Base-by-base conservation (phyloP, 2,888 invertebrate genomes). In the Marronus borbonicus region DNA sequence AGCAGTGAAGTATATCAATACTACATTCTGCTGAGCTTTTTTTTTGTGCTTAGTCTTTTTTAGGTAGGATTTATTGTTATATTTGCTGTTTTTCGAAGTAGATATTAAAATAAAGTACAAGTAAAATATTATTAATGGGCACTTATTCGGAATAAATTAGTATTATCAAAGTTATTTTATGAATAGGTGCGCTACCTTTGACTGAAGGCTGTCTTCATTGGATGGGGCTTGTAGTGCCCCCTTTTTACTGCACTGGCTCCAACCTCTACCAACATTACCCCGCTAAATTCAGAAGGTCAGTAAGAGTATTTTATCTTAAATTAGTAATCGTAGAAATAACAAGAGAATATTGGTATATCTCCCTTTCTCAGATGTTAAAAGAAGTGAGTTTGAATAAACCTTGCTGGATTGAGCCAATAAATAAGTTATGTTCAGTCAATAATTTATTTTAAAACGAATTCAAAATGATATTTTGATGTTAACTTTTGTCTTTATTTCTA, bases 251-350 rank as follows among this genome's bases (percentile, higher is more conserved):
- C 88, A 85, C 88, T 88, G 88, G 88, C 88, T 88, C 88, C 88
- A 84, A 88, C 88, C 84, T 87, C 88, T 82, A 86, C 87, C 88
- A 88, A 88, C 87, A 88, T 88, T 88, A 88, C 88, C 88, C 88
- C 88, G 84, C 83, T 88, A 88, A 87, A 88, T 84, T 85, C 88
- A 87, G 88, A 88, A 88, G 88, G 88, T 89, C 83, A 86, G 86
- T 81, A 28, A 28, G 12, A 60, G 12, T 62, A 62, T 14, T 60
- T 44, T 44, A 44, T 44, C 8, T 44, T 44, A 44, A 10, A 44
- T 44, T 2, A 12, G 12, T 10, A 44, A 10, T 10, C 1, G 5
- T 39, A 39, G 2, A 8, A 44, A 12, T 44, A 44, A 7, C 44
- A 12, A 44, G 12, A 44, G 44, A 44, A 44, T 7, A 44, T 44